Percentiles rank a stretch among this genome's conserved stretches.
These are phyloP conservation scores for Loripinus fragilis DNA, from an alignment of 2,888 invertebrate genomes.

Conservation along the genomic window DNA sequence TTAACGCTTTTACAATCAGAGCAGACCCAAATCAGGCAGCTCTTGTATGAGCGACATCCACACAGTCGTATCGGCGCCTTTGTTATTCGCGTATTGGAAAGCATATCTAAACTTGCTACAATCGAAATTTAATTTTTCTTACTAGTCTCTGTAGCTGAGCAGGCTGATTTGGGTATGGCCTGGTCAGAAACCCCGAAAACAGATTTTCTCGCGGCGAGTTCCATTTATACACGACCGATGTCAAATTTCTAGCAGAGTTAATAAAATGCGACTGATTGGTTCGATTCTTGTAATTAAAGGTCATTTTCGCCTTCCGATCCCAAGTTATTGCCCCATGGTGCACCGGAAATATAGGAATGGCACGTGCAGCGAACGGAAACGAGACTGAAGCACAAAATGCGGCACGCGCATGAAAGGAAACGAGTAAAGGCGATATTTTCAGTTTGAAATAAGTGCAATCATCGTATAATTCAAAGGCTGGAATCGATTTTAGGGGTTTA, in stretches of 20 bases:
- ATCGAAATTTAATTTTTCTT: neutral
- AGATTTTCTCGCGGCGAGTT: neutral
- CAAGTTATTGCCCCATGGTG: slow-evolving; percentile 11
- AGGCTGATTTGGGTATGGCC: too few relatives aligned
- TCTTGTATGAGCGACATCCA: too few relatives aligned
- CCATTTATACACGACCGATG: neutral
- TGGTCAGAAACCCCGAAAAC: too few relatives aligned
- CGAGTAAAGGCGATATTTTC: neutral
- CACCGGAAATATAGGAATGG: slow-evolving; percentile 5
- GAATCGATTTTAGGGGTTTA: slow-evolving; percentile 8
- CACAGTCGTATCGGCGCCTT: too few relatives aligned
- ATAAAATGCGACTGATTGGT: neutral
- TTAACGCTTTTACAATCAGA: too few relatives aligned
- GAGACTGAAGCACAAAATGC: neutral
- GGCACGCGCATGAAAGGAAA: neutral
- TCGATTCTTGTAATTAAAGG: neutral
- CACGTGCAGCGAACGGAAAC: slow-evolving; percentile 4
- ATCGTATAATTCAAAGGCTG: neutral
- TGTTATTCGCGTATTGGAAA: too few relatives aligned
- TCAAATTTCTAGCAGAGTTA: neutral
- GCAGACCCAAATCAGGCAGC: too few relatives aligned
- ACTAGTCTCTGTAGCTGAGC: too few relatives aligned
- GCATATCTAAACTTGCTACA: too few relatives aligned
- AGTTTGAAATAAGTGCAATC: neutral
- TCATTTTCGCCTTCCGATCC: neutral